Percentiles rank a stretch among this genome's conserved stretches.
Evolutionary conservation across 2,113 vertebrate genomes (phyloP).

Genomic region (Lophura nycthemera): DNA sequence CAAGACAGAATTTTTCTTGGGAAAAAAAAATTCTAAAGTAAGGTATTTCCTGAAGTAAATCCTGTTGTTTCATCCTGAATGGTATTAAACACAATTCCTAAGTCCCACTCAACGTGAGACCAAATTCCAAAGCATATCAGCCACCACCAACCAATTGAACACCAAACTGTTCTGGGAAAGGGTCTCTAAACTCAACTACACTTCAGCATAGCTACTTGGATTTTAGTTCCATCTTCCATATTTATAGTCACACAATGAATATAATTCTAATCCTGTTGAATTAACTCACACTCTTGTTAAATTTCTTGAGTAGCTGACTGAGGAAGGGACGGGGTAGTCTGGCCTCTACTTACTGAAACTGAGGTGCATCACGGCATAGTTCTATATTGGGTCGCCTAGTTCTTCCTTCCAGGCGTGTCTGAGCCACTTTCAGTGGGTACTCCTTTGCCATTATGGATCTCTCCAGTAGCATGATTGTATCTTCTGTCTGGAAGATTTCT

Average conservation of each 20-base stretch:
- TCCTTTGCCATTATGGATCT: constrained; percentile 75
- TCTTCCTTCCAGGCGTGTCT: constrained; percentile 70
- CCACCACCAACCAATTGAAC: neutral
- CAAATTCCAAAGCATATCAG: neutral
- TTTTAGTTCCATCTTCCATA: neutral
- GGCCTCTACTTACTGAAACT: constrained; percentile 70
- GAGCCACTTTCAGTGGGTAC: constrained; percentile 72
- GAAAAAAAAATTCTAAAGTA: neutral
- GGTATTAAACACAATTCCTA: neutral
- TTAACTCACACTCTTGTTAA: neutral
- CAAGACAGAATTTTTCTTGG: neutral
- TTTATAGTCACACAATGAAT: neutral
- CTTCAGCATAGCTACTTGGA: neutral
- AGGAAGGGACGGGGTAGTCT: neutral
- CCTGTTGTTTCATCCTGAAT: neutral
- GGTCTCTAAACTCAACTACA: neutral
- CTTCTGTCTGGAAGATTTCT: constrained; percentile 80
- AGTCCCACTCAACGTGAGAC: neutral
- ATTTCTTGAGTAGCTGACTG: neutral
- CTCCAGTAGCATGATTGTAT: constrained; percentile 72
- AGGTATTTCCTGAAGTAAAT: neutral
- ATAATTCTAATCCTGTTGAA: neutral
- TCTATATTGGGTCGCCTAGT: constrained; percentile 70
- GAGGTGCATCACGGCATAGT: constrained; percentile 66
- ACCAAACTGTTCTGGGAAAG: neutral